Percentiles rank a stretch among this genome's conserved stretches.
phyloP scores from a whole-genome alignment of 1,140 invertebrate species.

The Philotrypesis tridentata region DNA sequence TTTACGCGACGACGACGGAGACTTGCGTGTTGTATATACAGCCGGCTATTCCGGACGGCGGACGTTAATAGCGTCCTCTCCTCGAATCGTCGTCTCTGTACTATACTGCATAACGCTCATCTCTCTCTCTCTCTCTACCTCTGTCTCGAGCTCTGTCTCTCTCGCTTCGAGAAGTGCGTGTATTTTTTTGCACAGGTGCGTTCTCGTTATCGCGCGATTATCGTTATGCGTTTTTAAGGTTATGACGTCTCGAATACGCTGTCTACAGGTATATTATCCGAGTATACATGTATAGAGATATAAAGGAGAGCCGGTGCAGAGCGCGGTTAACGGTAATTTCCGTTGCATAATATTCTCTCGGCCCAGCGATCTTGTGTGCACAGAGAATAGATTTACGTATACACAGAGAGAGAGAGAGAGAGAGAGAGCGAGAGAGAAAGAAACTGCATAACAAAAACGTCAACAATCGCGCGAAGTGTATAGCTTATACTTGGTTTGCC shows the following conservation, averaged over 20 bases:
- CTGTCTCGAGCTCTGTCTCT: too few species aligned
- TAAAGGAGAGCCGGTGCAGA: background rate
- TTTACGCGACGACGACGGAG: background rate
- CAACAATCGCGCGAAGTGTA: background rate
- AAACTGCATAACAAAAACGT: background rate
- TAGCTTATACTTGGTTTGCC: too few species aligned
- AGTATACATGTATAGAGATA: too few species aligned
- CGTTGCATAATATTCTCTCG: background rate
- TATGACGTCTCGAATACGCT: background rate
- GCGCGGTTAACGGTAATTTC: background rate
- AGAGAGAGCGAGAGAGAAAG: too few species aligned
- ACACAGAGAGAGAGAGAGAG: too few species aligned
- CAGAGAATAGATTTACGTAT: background rate
- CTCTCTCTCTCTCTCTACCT: background rate
- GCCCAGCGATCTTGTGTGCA: background rate
- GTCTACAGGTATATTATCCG: background rate
- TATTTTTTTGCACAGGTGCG: background rate
- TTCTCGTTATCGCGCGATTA: background rate
- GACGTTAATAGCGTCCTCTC: constrained; percentile 40
- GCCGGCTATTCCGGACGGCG: constrained; percentile 41
- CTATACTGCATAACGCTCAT: background rate
- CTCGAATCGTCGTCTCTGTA: background rate
- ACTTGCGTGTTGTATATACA: background rate
- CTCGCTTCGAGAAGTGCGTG: background rate
- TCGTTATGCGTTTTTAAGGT: background rate